A percentile compares a stretch with the other conserved stretches of the same genome.
Evolutionary conservation across 2,113 vertebrate species (phyloP).

Genomic region (Nicator chloris): DNA sequence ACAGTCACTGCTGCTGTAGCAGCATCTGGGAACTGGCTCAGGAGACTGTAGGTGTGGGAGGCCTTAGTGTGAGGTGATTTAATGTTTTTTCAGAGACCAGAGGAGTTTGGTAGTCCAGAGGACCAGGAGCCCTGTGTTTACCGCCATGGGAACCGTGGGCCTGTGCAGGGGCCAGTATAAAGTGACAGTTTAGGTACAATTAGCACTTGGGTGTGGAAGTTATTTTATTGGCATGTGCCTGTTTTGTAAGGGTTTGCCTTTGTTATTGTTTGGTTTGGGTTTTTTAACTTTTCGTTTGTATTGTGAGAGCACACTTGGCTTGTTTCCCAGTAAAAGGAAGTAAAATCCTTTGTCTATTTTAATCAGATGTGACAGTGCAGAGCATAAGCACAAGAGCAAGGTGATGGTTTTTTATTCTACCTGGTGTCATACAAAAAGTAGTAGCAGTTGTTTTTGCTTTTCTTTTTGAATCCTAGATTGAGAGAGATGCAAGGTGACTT

Average conservation of each 20-base stretch:
- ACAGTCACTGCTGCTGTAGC: neutral
- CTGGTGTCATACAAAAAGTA: fast-evolving
- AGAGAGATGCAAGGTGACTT: neutral
- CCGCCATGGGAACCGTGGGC: neutral
- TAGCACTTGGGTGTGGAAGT: neutral
- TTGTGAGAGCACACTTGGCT: neutral
- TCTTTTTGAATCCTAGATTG: neutral
- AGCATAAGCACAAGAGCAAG: neutral
- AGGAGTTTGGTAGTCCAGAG: neutral
- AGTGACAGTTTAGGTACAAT: neutral
- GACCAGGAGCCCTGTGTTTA: neutral
- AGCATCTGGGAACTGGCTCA: neutral
- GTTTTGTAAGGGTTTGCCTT: neutral
- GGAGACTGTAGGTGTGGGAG: neutral
- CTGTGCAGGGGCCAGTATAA: no score
- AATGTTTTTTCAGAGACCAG: neutral
- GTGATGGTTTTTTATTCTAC: neutral
- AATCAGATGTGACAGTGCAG: neutral
- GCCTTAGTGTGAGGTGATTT: neutral
- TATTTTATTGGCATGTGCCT: neutral
- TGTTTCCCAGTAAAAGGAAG: neutral
- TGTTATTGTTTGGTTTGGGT: neutral
- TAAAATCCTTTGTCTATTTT: neutral
- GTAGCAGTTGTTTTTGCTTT: neutral
- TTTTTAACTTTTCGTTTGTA: neutral